A percentile compares a stretch with the other conserved stretches of the same genome.
phyloP scores from a whole-genome alignment of 2,797 vertebrate genomes.

The Dendrocincla tyrannina region DNA sequence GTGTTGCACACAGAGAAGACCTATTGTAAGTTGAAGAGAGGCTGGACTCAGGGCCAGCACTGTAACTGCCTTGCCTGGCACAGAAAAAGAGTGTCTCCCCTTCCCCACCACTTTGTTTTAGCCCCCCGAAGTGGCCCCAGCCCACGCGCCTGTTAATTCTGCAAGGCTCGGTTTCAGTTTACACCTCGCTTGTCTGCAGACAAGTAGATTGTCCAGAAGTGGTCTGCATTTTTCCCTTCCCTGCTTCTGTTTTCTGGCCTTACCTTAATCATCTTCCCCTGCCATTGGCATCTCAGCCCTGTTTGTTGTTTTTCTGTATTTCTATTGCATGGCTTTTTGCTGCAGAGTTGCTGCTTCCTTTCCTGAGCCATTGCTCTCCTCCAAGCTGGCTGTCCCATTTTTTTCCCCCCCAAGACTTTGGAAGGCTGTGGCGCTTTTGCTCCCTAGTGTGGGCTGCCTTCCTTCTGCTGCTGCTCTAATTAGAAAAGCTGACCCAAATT shows the following conservation, averaged over 20 bases:
- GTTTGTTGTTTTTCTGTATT: background rate
- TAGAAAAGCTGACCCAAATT: slow-evolving; percentile 33
- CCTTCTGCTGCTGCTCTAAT: background rate
- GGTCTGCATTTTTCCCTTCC: background rate
- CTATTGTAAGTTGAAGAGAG: background rate
- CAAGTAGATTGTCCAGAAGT: background rate
- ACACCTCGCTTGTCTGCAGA: background rate
- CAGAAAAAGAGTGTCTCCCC: background rate
- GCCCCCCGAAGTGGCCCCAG: background rate
- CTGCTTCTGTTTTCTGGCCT: slow-evolving; percentile 37
- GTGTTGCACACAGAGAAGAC: background rate
- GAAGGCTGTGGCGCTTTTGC: background rate
- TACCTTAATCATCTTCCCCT: background rate
- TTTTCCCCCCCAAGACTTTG: rapidly evolving
- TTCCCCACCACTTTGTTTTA: background rate
- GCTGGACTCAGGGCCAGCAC: background rate
- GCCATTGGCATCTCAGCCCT: background rate
- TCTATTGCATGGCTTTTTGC: slow-evolving; percentile 34
- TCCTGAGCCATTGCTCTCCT: background rate
- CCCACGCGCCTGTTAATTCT: background rate
- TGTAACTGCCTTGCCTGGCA: background rate
- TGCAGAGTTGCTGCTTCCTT: background rate
- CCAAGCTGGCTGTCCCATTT: background rate
- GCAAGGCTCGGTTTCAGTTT: slow-evolving; percentile 44
- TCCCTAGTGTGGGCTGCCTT: background rate